A percentile compares a stretch with the other conserved stretches of the same genome.
phyloP scores from a whole-genome alignment of 2,113 vertebrate species.

The Cephalophus harveyi region DNA sequence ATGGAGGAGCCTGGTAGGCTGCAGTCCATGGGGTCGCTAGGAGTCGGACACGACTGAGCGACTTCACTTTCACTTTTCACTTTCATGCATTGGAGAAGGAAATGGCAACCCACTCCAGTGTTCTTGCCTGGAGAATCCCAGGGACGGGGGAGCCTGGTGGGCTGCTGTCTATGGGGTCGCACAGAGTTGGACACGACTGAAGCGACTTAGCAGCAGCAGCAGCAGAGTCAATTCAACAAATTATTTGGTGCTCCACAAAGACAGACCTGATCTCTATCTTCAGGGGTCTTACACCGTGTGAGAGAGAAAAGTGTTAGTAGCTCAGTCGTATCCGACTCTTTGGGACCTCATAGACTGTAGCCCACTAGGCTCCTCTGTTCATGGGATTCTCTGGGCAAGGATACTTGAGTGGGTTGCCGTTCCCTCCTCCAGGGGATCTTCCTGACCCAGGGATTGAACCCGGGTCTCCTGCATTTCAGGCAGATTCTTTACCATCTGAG shows the following conservation, averaged over 20 bases:
- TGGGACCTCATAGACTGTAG: neutral
- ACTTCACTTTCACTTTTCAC: too few species aligned
- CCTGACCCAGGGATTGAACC: neutral
- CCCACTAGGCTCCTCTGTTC: neutral
- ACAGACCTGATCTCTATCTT: neutral
- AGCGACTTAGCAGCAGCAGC: too few species aligned
- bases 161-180: too few species aligned
- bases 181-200: too few species aligned
- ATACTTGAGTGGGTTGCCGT: neutral
- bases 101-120: too few species aligned
- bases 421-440: neutral
- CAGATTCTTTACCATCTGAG: neutral
- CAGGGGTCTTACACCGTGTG: neutral
- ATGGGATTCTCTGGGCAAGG: neutral
- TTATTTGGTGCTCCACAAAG: neutral
- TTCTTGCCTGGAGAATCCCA: too few species aligned
- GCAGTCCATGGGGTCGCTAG: too few species aligned
- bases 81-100: too few species aligned
- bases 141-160: too few species aligned
- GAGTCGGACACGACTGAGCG: too few species aligned
- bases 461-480: neutral
- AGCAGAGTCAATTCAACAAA: neutral
- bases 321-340: neutral
- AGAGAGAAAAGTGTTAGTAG: neutral
- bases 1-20: too few species aligned